Conservation (phyloP, 2,113 vertebrate genomes). For the Numenius arquata region DNA sequence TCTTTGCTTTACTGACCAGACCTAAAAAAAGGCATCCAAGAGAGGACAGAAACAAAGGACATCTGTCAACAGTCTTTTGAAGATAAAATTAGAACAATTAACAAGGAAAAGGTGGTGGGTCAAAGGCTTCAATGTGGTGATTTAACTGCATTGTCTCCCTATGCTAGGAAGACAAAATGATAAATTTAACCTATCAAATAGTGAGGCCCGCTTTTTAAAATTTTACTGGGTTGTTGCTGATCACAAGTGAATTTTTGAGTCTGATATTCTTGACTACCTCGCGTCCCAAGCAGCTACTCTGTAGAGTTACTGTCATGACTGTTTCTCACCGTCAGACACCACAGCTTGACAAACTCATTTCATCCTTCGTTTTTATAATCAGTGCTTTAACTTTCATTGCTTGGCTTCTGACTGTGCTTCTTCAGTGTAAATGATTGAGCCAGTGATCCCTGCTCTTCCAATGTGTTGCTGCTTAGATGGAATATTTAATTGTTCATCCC, state of each 20-base stretch:
- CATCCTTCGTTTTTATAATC: not conserved
- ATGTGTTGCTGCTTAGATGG: not conserved
- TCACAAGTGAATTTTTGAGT: not conserved
- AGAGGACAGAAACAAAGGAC: not conserved
- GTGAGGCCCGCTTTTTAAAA: not conserved
- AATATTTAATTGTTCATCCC: not conserved
- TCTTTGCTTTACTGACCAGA: not conserved
- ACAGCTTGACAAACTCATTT: not conserved
- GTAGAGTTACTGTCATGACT: not conserved
- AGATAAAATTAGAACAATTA: not conserved
- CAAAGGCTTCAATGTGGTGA: not conserved
- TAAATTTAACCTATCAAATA: not conserved
- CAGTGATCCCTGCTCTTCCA: not conserved
- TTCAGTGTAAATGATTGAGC: not conserved
- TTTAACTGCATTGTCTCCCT: not conserved
- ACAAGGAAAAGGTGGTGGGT: not conserved
- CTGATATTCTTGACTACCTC: not conserved
- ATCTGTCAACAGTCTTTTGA: not conserved
- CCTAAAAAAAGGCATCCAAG: not conserved
- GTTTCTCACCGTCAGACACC: not conserved
- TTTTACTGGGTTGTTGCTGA: not conserved
- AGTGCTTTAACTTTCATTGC: not conserved
- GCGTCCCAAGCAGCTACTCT: not conserved
- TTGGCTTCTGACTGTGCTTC: not conserved
- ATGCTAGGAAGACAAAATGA: not conserved